A percentile compares a stretch with the other conserved stretches of the same genome.
Conservation (phyloP, 2,113 vertebrate genomes). For the Phrynocephalus versicolor region DNA sequence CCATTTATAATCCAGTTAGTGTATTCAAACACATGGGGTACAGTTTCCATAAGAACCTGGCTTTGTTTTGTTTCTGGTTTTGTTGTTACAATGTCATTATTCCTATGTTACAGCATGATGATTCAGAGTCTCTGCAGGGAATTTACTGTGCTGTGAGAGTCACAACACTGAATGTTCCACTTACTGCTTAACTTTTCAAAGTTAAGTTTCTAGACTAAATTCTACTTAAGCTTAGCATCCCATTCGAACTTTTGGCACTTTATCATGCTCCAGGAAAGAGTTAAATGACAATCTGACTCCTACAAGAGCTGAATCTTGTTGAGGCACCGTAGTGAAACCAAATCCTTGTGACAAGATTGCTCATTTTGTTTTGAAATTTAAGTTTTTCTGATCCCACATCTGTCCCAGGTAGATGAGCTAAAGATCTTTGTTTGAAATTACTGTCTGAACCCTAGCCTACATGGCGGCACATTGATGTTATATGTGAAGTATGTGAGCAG, state of each 20-base stretch:
- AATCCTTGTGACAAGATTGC: neutral
- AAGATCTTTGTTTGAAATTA: neutral
- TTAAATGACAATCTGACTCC: neutral
- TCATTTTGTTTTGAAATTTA: neutral
- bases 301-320: neutral
- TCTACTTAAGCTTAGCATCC: no score
- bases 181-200: neutral
- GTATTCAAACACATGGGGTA: no score
- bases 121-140: neutral
- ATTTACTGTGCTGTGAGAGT: neutral
- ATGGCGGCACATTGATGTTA: neutral
- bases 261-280: no score
- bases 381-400: neutral
- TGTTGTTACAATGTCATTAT: no score
- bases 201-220: neutral
- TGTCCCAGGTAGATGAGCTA: neutral
- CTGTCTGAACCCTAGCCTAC: neutral
- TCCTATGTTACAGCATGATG: neutral
- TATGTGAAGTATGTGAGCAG: neutral
- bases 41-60: no score
- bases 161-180: neutral
- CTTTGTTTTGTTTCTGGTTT: no score
- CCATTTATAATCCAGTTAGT: no score
- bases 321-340: no score
- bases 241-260: neutral